Conservation (phyloP, 2,888 invertebrate species). For the Halictus ligatus region DNA sequence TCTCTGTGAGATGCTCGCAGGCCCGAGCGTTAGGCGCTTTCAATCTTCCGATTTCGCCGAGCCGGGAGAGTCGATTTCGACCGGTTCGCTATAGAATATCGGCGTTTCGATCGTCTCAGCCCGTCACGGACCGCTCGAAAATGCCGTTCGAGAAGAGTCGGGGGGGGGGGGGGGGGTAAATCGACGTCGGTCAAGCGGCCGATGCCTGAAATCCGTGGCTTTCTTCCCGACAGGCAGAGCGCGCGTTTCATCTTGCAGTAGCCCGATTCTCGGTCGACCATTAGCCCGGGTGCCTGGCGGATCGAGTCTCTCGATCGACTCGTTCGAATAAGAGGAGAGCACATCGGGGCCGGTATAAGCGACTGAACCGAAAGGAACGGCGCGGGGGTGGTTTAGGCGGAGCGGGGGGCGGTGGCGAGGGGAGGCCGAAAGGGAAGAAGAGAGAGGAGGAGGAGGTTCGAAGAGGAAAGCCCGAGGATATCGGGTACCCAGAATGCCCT, state of each 20-base stretch:
- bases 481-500: constrained; percentile 67
- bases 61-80: neutral
- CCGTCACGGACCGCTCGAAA: neutral
- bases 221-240: too few relatives aligned
- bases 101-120: neutral
- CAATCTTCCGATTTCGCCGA: neutral
- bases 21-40: neutral
- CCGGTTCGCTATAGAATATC: neutral
- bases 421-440: constrained; percentile 6
- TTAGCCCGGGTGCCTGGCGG: constrained; percentile 24
- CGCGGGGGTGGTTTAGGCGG: neutral
- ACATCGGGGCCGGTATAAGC: constrained; percentile 10
- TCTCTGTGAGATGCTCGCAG: neutral
- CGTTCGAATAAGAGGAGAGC: constrained; percentile 44
- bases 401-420: neutral
- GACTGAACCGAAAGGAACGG: constrained; percentile 3
- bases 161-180: neutral
- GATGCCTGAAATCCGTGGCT: constrained; percentile 3
- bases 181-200: neutral
- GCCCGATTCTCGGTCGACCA: constrained; percentile 43
- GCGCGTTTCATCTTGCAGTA: constrained; percentile 19
- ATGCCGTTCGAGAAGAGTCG: neutral
- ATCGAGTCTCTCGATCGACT: constrained; percentile 46
- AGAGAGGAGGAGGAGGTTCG: constrained; percentile 24
- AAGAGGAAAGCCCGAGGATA: constrained; percentile 65